Base-by-base conservation (phyloP, 1,140 invertebrate genomes). In the Apis laboriosa region DNA sequence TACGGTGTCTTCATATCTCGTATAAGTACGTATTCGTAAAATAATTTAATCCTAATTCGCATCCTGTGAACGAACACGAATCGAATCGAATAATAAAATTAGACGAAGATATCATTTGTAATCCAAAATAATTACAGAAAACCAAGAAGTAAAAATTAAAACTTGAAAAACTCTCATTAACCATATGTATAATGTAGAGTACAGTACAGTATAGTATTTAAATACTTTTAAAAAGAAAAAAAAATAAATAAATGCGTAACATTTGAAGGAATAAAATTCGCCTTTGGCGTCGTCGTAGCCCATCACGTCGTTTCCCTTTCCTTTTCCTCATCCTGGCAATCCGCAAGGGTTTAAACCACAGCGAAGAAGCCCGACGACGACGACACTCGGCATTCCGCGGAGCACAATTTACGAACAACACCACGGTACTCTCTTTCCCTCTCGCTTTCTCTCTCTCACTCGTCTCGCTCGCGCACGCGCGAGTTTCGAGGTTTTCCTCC, bases 291-390 rank as follows among this genome's bases (percentile, higher is more conserved):
- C 63, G 66, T 28, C 64, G 13, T 28, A 9, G 17, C 34, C 43
- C 28, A 67, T 79, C 77, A 72, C 67, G 60, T 73, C 67, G 61
- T 73, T 74, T 43, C n/a, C 70, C 71, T 80, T 64, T 80, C 53
- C 55, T 55, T 72, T 79, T 24, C 24, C 51, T 72, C 43, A 73
- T 73, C 71, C 78, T 17, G 51, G 60, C 78, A 74, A 80, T 80
- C 78, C 78, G 78, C 78, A 80, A 80, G 70, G 78, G 78, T 80
- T 80, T 80, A 80, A 80, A 80, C 78, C 78, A 74, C 68, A 58
- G 68, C 58, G 70, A 28, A 73, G 70, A 80, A 74, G 70, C 70
- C 58, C 68, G 55, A 51, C 77, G 77, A 70, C 77, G 66, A 43
- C 34, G 34, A 43, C 34, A 67, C 77, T 78, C 77, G 56, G 58